Base-by-base conservation (phyloP, 1,140 invertebrate species). In the Monomorium pharaonis region DNA sequence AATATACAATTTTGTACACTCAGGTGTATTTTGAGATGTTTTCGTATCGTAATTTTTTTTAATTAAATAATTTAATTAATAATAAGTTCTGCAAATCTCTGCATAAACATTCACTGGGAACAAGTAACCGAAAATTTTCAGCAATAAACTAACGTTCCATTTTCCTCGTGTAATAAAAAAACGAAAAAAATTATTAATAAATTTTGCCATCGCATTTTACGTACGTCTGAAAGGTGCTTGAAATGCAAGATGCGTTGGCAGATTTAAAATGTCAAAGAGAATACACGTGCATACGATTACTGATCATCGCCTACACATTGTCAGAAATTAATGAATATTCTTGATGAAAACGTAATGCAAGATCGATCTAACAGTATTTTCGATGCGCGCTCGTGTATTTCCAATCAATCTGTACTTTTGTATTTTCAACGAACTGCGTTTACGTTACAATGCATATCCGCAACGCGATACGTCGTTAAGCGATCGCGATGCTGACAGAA, bases 291-390 rank as follows among this genome's bases (percentile, higher is more conserved):
- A 56, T 47, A 83, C 60, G n/a, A 83, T 83, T 74, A 83, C 67
- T 72, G 67, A 83, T 83, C 60, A 83, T 83, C 30, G 54, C 27
- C 5, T 24, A 58, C 14, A 21, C 78, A 58, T 72, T 74, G 67
- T 83, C 54, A n/a, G 51, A 24, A 24, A 83, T 60, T 83, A 83
- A 83, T 58, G 67, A 56, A 83, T 83, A 81, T 72, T 81, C 42
- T 58, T 37, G 51, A 58, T 72, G 63, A 83, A 72, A 83, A 81
- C 51, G 51, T 81, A 70, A 83, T 33, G 37, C 7, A 0, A 51
- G 24, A 83, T 58, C 67, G 67, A 83, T 72, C 56, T 12, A 21
- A 56, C 21, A 12, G 30, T 16, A n/a, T 69, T 37, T 5, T 5
- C 44, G 44, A 62, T 65, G 27, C 33, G 21, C 24, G 6, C 12